Evolutionary conservation across 2,888 invertebrate species (phyloP), one percentile per base, ranked within the genome.

Genomic region (Eubasilissa splendida): DNA sequence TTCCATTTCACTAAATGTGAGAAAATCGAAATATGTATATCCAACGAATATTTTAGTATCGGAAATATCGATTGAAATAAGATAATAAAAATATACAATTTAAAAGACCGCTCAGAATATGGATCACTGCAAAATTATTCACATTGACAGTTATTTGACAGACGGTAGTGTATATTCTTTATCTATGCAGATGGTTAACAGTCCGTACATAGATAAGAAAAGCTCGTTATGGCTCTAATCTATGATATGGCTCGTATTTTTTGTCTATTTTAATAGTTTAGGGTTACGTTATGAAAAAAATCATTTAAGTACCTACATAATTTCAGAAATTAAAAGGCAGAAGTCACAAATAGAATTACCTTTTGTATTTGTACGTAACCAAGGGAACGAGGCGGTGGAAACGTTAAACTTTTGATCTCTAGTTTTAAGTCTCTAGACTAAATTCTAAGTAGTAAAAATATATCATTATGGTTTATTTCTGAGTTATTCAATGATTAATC

Each of bases 1-100:
- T 56, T 77, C 60, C 77, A 77, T 77, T 9, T 14, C 10, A 66
- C 3, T 42, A 42, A 42, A 42, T 42, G 42, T 42, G 7, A 5
- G 7, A 42, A 31, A 9, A 33, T 31, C 2, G 12, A 63, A 63
- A 63, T 8, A 9, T 31, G 3, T 9, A 11, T 22, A 31, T 31
- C 22, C 10, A 63, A 63, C 10, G 5, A 33, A 12, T 12, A 31
- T 3, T 14, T 60, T 22, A 63, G 4, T 33, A 33, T 33, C 42
- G 12, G 7, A 63, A 33, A 33, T 1, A 33, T 31, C 33, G 42
- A 10, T 33, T 7, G 12, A 10, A 63, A 11, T 3, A 31, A 63
- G 2, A 63, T 1, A 31, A 31, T 31, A 63, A 22, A 33, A 1
- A 33, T 63, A 33, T 3, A 4, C 11, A 31, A 33, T 63, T 63